These are phyloP conservation scores for Salarias fasciatus DNA, from an alignment of 2,797 vertebrate species.

Conservation along the genomic window DNA sequence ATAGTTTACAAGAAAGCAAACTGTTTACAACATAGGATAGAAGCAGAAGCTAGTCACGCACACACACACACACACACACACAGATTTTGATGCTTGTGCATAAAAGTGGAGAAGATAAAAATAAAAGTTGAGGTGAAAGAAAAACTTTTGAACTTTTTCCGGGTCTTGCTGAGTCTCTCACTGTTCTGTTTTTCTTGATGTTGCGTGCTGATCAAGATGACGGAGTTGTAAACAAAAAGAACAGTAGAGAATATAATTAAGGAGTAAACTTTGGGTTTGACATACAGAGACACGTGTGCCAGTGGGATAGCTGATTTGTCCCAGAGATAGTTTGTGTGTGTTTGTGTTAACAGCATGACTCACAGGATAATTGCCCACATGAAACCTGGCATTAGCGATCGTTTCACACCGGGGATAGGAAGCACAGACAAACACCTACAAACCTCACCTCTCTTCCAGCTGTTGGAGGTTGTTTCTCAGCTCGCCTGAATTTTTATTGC, in stretches of 20 bases:
- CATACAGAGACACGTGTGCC: slow-evolving; percentile 18
- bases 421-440: slow-evolving; percentile 59
- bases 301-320: slow-evolving; percentile 25
- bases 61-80: too few species aligned
- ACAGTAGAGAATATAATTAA: slow-evolving; percentile 27
- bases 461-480: slow-evolving; percentile 78
- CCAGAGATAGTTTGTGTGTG: slow-evolving; percentile 45
- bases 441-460: slow-evolving; percentile 86
- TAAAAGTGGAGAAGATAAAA: too few species aligned
- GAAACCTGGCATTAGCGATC: slow-evolving; percentile 53
- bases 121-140: too few species aligned
- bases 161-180: too few species aligned
- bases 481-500: slow-evolving; percentile 79
- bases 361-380: slow-evolving; percentile 65
- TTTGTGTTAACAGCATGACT: slow-evolving; percentile 60
- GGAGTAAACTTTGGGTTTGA: slow-evolving; percentile 21
- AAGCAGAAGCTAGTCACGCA: too few species aligned
- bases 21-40: neutral
- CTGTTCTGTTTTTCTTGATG: neutral
- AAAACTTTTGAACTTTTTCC: too few species aligned
- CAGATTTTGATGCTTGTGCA: too few species aligned
- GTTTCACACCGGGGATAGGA: slow-evolving; percentile 59
- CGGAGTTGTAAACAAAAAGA: neutral
- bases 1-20: slow-evolving; percentile 9
- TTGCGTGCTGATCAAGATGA: slow-evolving; percentile 4